These are phyloP conservation scores for Galerucella nymphaeae DNA, from an alignment of 2,888 invertebrate genomes.

Conservation along the genomic window DNA sequence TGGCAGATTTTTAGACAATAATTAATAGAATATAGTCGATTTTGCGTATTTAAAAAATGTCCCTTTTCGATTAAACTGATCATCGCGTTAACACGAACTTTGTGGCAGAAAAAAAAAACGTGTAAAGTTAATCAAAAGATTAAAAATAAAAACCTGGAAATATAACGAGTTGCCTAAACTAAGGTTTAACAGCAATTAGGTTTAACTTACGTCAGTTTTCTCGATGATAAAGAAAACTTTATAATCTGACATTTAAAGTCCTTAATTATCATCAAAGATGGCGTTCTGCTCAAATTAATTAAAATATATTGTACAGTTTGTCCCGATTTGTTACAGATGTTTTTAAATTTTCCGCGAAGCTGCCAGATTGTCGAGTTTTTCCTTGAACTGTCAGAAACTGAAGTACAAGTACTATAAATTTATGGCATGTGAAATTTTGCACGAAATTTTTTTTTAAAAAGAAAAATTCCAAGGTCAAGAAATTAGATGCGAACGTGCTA, in stretches of 20 bases:
- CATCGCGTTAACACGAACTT: slow-evolving; percentile 19
- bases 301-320: too few relatives aligned
- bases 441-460: slow-evolving; percentile 42
- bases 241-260: background rate
- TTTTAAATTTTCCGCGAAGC: too few relatives aligned
- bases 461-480: slow-evolving; percentile 23
- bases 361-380: slow-evolving; percentile 4
- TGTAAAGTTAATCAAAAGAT: slow-evolving; percentile 23
- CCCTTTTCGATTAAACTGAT: background rate
- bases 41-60: too few relatives aligned
- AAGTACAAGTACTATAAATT: slow-evolving; percentile 30
- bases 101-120: slow-evolving; percentile 32
- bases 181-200: slow-evolving; percentile 16
- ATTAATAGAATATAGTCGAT: background rate
- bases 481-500: slow-evolving; percentile 41
- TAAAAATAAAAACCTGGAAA: slow-evolving; percentile 21
- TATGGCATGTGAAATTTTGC: slow-evolving; percentile 47
- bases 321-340: too few relatives aligned
- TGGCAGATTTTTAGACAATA: background rate
- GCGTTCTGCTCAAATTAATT: background rate
- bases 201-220: slow-evolving; percentile 1
- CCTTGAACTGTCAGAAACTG: slow-evolving; percentile 30
- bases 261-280: background rate
- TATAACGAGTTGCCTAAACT: slow-evolving; percentile 20
- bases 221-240: background rate